Evolutionary conservation across 2,797 vertebrate genomes (phyloP).

Genomic region (Gadopsis marmoratus): DNA sequence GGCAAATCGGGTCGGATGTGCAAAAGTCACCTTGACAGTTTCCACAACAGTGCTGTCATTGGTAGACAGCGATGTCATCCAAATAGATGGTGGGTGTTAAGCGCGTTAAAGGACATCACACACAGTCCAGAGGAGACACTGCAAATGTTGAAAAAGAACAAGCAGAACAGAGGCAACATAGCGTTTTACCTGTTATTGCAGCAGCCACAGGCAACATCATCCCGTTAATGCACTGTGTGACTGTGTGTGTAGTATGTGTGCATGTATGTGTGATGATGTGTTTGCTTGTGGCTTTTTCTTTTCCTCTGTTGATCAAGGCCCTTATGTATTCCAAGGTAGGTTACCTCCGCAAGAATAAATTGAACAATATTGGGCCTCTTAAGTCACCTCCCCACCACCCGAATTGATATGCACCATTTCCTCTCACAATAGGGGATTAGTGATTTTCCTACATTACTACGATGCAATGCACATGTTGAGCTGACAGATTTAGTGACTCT

Average conservation of each 20-base stretch:
- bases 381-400: constrained; percentile 33
- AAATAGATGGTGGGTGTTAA: constrained; percentile 74
- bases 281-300: constrained; percentile 2
- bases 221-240: constrained; percentile 11
- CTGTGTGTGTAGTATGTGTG: constrained; percentile 17
- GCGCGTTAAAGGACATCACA: constrained; percentile 66
- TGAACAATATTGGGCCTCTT: constrained; percentile 58
- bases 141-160: constrained; percentile 50
- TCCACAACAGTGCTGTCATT: constrained; percentile 71
- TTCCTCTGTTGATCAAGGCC: constrained; percentile 35
- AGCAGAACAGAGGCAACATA: constrained; percentile 37
- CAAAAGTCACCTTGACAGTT: constrained; percentile 85
- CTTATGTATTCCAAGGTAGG: constrained; percentile 41
- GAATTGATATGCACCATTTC: constrained; percentile 50
- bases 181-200: constrained; percentile 40
- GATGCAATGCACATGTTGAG: constrained; percentile 56
- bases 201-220: constrained; percentile 16
- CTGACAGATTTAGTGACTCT: constrained; percentile 70
- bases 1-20: constrained; percentile 73
- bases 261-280: constrained; percentile 19
- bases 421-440: constrained; percentile 64
- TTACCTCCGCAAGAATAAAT: constrained; percentile 40
- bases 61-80: constrained; percentile 71
- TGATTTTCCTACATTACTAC: constrained; percentile 65
- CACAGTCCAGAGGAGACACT: constrained; percentile 53